A percentile compares a stretch with the other conserved stretches of the same genome.
Conservation (phyloP, 2,797 vertebrate species). For the Otus scops region DNA sequence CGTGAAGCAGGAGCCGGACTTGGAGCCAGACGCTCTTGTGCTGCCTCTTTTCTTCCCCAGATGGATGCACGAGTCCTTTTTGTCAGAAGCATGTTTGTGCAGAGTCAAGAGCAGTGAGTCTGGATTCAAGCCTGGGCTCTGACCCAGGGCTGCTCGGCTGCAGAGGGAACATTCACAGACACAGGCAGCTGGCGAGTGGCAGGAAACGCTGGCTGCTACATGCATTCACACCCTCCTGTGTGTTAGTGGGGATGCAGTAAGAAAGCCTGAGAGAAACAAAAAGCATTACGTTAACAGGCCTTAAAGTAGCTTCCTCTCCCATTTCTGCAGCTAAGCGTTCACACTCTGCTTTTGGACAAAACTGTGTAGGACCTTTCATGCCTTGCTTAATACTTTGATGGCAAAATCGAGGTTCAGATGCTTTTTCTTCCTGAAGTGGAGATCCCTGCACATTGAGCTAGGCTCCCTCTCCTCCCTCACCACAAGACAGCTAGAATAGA, state of each 20-base stretch:
- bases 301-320: neutral
- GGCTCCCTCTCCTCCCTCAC: neutral
- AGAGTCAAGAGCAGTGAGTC: neutral
- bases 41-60: neutral
- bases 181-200: neutral
- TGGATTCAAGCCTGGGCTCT: neutral
- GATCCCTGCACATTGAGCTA: neutral
- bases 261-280: neutral
- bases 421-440: neutral
- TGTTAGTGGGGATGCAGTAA: rapidly evolving
- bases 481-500: rapidly evolving
- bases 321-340: neutral
- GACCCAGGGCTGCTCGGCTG: neutral
- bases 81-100: neutral
- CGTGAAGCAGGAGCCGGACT: rapidly evolving
- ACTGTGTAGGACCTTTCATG: rapidly evolving
- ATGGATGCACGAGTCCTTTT: neutral
- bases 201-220: neutral
- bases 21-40: neutral
- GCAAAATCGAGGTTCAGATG: neutral
- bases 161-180: neutral
- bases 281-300: rapidly evolving
- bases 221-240: neutral
- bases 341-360: rapidly evolving
- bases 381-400: rapidly evolving